Evolutionary conservation across 92 coral and sea anemone genomes (phyloP), one percentile per base, ranked within the genome.

Genomic region (Hydrozoanthus gracilis): DNA sequence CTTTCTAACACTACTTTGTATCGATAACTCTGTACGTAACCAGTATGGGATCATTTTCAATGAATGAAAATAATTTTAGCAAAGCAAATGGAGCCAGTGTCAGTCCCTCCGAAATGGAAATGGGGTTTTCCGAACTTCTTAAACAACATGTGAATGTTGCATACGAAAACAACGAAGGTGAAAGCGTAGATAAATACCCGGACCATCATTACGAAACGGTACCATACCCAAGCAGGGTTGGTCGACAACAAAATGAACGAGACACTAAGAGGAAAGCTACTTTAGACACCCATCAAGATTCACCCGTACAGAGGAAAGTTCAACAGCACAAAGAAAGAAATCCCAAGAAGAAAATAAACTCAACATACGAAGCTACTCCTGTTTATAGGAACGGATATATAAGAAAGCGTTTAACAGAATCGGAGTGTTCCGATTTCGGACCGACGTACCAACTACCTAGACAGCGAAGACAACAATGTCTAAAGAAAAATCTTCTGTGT

Each of bases 151-250:
- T 55, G 68, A 77, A 77, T 51, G 50, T 54, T 14, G 82, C 68
- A 5, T 77, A 77, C 16, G 69, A 77, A 14, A 77, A 77, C 82
- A 77, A 44, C 18, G 68, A 18, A 14, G 49, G 3, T 4, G 13
- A 27, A 55, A 45, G 54, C 47, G 69, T 35, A 3, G 82, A 77
- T 15, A 77, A 55, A 77, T 77, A 55, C 4, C 51, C 82, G 27
- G 82, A 77, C 14, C 82, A 77, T 14, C 82, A 27, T 11, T 77
- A 77, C 50, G 82, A 77, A 46, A 4, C 82, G 13, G 82, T 66
- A 4, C 82, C 82, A 5, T 27, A 54, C 7, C 51, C 69, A 6
- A 51, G 27, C 11, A 77, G 66, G 8, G 44, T 55, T 55, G 51
- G 3, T 0, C 82, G 56, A 13, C 64, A 58, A 58, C 67, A 27